These are phyloP conservation scores for Caretta caretta DNA, from an alignment of 2,113 vertebrate species.

Conservation along the genomic window DNA sequence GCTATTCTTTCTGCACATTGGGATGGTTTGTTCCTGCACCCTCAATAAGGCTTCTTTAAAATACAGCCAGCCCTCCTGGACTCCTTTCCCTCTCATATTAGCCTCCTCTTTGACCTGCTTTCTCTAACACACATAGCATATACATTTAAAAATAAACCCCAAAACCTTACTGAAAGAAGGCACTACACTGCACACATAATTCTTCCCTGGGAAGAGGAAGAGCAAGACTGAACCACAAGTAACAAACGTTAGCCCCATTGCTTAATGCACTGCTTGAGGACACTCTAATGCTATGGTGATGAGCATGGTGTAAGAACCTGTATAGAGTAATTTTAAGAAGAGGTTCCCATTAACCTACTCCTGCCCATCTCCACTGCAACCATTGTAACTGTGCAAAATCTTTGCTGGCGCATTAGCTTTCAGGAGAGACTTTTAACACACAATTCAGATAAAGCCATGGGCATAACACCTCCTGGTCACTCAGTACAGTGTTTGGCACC, in stretches of 20 bases:
- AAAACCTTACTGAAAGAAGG: neutral
- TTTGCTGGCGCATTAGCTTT: neutral
- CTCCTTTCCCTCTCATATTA: no score
- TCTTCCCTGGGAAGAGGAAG: neutral
- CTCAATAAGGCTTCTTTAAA: no score
- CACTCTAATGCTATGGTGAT: neutral
- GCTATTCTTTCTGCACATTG: no score
- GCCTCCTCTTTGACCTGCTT: neutral
- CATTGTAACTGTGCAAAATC: neutral
- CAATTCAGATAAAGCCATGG: neutral
- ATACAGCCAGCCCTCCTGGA: no score
- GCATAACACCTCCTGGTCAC: neutral
- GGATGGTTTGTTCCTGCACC: no score
- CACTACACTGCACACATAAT: neutral
- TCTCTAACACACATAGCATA: neutral
- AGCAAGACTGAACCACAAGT: neutral
- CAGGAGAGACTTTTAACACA: accelerated
- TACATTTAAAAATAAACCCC: neutral
- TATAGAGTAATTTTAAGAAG: neutral
- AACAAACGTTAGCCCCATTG: neutral
- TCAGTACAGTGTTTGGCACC: neutral
- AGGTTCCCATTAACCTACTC: neutral
- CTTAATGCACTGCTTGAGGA: neutral
- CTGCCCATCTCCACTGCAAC: neutral
- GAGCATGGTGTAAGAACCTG: neutral